phyloP scores from a whole-genome alignment of 2,888 invertebrate genomes.

The Pemphredon lugubris region DNA sequence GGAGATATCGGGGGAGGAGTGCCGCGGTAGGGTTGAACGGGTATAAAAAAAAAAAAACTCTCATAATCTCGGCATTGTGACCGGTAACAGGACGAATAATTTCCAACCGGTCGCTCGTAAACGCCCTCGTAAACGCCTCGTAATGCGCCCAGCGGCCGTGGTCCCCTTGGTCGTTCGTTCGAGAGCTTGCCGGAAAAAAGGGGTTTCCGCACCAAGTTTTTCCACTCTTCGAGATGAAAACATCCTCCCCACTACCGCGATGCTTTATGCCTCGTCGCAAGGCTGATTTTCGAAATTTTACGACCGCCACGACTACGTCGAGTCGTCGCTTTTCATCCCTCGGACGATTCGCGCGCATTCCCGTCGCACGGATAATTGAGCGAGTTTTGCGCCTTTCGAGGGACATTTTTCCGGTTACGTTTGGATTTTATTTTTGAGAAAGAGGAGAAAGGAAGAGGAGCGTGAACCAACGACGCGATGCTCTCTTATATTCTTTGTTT shows the following conservation, averaged over 20 bases:
- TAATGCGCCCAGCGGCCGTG: constrained; percentile 55
- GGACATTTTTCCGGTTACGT: no score
- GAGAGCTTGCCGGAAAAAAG: constrained; percentile 26
- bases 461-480: no score
- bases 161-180: constrained; percentile 17
- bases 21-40: constrained; percentile 27
- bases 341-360: no score
- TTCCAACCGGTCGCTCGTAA: constrained; percentile 63
- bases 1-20: constrained; percentile 9
- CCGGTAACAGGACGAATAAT: constrained; percentile 63
- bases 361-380: no score
- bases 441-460: no score
- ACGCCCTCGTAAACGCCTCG: constrained; percentile 67
- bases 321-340: not conserved
- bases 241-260: no score
- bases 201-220: constrained; percentile 44
- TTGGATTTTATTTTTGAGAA: no score
- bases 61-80: constrained; percentile 66
- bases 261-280: not conserved
- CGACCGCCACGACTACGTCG: constrained; percentile 22
- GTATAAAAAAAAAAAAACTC: constrained; percentile 61
- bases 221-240: constrained; percentile 15
- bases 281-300: constrained; percentile 45
- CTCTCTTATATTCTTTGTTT: no score
- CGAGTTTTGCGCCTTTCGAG: no score